These are phyloP conservation scores for Alca torda DNA, from an alignment of 2,797 vertebrate species.

Conservation along the genomic window DNA sequence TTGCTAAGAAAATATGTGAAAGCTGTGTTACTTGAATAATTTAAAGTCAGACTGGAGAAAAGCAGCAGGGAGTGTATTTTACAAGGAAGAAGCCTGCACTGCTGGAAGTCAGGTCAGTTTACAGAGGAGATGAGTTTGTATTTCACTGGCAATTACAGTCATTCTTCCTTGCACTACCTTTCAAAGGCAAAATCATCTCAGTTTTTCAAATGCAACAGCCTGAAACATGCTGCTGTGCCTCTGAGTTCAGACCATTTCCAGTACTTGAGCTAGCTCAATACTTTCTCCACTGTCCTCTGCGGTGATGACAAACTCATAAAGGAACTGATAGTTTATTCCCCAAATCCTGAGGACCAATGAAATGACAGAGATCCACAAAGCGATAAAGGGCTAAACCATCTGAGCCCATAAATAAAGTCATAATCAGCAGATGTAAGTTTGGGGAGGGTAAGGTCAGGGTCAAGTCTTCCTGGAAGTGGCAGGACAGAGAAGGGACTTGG, in stretches of 20 bases:
- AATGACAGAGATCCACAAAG: background rate
- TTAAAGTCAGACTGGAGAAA: background rate
- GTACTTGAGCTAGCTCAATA: background rate
- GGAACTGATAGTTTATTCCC: background rate
- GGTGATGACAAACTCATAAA: background rate
- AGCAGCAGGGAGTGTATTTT: background rate
- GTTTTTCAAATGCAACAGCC: background rate
- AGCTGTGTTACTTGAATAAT: background rate
- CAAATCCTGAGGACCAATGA: background rate
- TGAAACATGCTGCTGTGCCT: background rate
- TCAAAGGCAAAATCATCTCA: background rate
- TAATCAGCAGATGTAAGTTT: background rate
- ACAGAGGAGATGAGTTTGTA: background rate
- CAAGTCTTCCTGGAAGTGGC: background rate
- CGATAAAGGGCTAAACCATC: background rate
- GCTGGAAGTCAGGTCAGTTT: background rate
- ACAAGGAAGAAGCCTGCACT: background rate
- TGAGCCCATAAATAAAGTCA: background rate
- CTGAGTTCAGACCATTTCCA: background rate
- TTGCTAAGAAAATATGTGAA: background rate
- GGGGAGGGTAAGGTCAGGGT: background rate
- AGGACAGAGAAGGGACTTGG: background rate
- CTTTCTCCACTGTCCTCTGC: background rate
- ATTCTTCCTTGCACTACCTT: background rate
- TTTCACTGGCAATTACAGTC: slow-evolving; percentile 2